Evolutionary conservation across 1,140 invertebrate species (phyloP), one percentile per base, ranked within the genome.

Genomic region (Samia ricini): DNA sequence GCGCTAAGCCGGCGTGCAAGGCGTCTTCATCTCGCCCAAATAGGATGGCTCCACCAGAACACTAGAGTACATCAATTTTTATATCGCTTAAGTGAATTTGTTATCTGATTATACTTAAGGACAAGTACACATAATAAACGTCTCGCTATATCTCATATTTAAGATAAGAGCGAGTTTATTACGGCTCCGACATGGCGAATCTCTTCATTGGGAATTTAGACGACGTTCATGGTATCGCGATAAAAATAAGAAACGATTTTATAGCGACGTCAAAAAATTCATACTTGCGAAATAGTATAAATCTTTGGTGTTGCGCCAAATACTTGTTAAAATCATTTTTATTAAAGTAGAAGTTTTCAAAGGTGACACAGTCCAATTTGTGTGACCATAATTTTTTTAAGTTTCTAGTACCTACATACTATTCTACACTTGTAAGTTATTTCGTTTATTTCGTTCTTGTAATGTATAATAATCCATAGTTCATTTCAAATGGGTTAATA

Each of bases 61-160:
- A 58, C 51, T 63, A 62, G 58, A 60, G 61, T 74, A 74, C 66
- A 63, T 72, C 69, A 77, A n/a, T 75, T 74, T 71, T 72, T 77
- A 69, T 71, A 64, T 36, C 64, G 33, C 66, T 55, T 68, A 69
- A 72, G 64, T 77, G 70, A 75, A 72, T 72, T 68, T 68, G 65
- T 75, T 75, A 75, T 77, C 70, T 72, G 64, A 71, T 74, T 68
- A 64, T 54, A 52, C 69, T 70, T 52, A 50, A 66, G 61, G 33
- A 70, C 60, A 75, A 75, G 71, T 68, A 69, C 66, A 64, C 57
- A 66, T 69, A 73, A 71, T 74, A 76, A 73, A 71, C 50, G 60
- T 68, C 64, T 59, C 33, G 51, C 61, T 64, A 66, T 69, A 68
- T 61, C 54, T 61, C 49, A 48, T 64, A 60, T 65, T 63, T 59